Conservation (phyloP, 2,113 vertebrate genomes). For the Oryzias woworae region DNA sequence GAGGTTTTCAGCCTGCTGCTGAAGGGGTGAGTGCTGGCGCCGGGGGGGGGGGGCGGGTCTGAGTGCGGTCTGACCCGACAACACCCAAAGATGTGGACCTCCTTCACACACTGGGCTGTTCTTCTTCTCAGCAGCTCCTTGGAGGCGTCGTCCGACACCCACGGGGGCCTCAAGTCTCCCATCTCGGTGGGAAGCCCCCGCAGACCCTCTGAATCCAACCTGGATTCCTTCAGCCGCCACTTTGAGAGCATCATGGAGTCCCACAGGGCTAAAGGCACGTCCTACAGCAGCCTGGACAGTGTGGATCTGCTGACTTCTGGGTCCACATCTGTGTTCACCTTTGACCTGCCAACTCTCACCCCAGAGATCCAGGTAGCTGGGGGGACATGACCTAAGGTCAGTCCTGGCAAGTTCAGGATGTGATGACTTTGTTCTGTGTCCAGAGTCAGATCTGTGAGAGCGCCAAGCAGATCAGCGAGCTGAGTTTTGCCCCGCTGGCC, state of each 20-base stretch:
- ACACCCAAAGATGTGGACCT: too few relatives aligned
- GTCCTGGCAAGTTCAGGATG: neutral
- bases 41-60: neutral
- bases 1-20: constrained; percentile 67
- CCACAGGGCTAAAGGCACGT: constrained; percentile 94
- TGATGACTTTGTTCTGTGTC: constrained; percentile 9
- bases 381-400: rapidly evolving
- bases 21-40: constrained; percentile 56
- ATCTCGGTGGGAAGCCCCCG: constrained; percentile 82
- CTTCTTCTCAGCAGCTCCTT: neutral
- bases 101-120: neutral
- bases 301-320: constrained; percentile 89
- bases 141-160: constrained; percentile 22
- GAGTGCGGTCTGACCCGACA: neutral
- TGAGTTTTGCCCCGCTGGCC: constrained; percentile 83
- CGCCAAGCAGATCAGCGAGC: constrained; percentile 81
- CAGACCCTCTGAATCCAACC: constrained; percentile 83
- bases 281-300: constrained; percentile 95
- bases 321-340: constrained; percentile 85
- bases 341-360: constrained; percentile 87
- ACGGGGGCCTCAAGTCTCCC: constrained; percentile 82
- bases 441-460: constrained; percentile 83
- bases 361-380: constrained; percentile 81
- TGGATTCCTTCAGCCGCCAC: constrained; percentile 96
- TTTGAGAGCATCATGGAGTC: constrained; percentile 98